Conservation (phyloP, 2,888 invertebrate species). For the Ceriagrion tenellum region DNA sequence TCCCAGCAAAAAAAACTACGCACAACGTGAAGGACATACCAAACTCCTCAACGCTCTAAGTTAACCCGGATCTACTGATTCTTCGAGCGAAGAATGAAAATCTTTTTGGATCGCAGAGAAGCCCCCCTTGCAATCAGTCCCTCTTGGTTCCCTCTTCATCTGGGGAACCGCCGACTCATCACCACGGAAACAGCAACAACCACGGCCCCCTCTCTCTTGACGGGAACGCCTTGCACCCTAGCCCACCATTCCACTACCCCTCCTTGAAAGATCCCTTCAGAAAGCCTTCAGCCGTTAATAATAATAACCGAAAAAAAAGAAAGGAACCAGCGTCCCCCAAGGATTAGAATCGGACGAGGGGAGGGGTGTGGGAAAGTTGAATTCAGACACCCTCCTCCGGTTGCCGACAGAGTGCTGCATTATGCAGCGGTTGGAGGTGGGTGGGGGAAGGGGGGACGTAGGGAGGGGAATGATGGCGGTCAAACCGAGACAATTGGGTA, state of each 20-base stretch:
- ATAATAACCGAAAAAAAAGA: background rate
- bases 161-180: background rate
- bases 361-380: background rate
- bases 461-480: background rate
- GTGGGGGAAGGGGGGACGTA: too few relatives aligned
- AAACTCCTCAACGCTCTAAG: too few relatives aligned
- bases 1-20: too few relatives aligned
- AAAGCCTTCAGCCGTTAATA: background rate
- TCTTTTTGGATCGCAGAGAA: too few relatives aligned
- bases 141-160: background rate
- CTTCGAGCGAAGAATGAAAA: too few relatives aligned
- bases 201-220: background rate
- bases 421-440: background rate
- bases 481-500: background rate
- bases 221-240: background rate
- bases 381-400: too few relatives aligned
- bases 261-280: background rate
- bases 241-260: background rate
- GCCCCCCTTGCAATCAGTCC: background rate
- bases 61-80: too few relatives aligned
- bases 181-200: background rate
- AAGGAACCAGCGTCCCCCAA: background rate
- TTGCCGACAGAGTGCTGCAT: background rate
- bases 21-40: too few relatives aligned
- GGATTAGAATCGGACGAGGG: conserved; percentile 24